phyloP scores from a whole-genome alignment of 64 coral and sea anemone species.

The Cladopsammia gracilis region DNA sequence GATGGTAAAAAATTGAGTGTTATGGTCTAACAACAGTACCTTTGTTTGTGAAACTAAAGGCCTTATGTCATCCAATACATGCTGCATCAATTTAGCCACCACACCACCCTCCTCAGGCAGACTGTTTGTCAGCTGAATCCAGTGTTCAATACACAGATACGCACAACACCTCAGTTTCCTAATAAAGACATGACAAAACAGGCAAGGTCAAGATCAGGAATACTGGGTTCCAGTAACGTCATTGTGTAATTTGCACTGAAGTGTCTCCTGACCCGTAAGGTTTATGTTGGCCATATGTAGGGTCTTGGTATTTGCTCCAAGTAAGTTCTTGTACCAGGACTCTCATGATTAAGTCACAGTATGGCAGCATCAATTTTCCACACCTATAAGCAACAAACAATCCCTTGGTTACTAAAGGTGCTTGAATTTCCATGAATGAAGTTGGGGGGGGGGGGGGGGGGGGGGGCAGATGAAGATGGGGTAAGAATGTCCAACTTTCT shows the following conservation, averaged over 20 bases:
- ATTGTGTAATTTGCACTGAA: background rate
- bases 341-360: constrained; percentile 38
- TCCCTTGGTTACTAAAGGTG: too few relatives aligned
- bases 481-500: too few relatives aligned
- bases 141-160: constrained; percentile 73
- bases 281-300: constrained; percentile 21
- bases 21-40: constrained; percentile 5
- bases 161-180: constrained; percentile 54
- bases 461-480: too few relatives aligned
- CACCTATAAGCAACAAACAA: constrained; percentile 17
- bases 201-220: background rate
- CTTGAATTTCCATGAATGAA: too few relatives aligned
- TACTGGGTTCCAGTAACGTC: too few relatives aligned
- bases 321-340: constrained; percentile 54
- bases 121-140: constrained; percentile 60
- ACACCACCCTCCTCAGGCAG: constrained; percentile 59
- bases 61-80: constrained; percentile 68
- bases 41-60: constrained; percentile 71
- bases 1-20: too few relatives aligned
- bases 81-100: constrained; percentile 40
- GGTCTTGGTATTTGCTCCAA: constrained; percentile 43
- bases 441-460: too few relatives aligned
- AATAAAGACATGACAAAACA: background rate
- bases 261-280: constrained; percentile 45
- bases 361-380: constrained; percentile 58